Base-by-base conservation (phyloP, 2,888 invertebrate genomes). In the Plagodis pulveraria region DNA sequence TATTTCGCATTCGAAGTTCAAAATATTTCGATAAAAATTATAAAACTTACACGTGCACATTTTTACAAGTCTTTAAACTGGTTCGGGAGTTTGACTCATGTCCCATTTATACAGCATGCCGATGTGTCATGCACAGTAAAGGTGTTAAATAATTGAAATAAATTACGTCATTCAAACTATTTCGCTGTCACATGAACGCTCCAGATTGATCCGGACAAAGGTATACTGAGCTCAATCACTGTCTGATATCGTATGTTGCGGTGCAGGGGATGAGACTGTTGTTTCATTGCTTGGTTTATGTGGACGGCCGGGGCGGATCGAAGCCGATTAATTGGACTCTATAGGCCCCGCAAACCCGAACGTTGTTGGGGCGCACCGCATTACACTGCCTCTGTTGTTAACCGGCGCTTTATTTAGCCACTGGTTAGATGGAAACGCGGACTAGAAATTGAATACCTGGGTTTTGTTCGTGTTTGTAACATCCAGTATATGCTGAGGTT, bases 271-370 rank as follows among this genome's bases (percentile, higher is more conserved):
- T 74, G 56, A 52, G 51, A 56, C 58, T 69, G 60, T 76, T 80
- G 78, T 81, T 80, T 76, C 65, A 64, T 72, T 71, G 70, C 65
- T 67, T 67, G 75, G 75, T 77, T 81, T 78, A 76, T 80, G 73
- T 77, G 58, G 52, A 77, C 73, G 72, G 75, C 65, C 61, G 72
- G 65, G 56, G 65, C 71, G 70, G 73, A 67, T 71, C 72, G 69
- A 76, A 78, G 75, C 76, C 77, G 82, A 83, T 86, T 87, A 84
- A 86, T 83, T 84, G 83, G 74, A 77, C 78, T 76, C 76, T 74
- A 77, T 76, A 77, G 77, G 73, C 74, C 66, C 68, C 63, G 72
- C 76, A 80, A 80, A 80, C 76, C 78, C 71, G 76, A 71, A 66
- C 76, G 76, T 74, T 74, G 79, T 78, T 74, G 72, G 70, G 72